These are phyloP conservation scores for Bombyx mandarina DNA, from an alignment of 1,140 invertebrate genomes.

Conservation along the genomic window DNA sequence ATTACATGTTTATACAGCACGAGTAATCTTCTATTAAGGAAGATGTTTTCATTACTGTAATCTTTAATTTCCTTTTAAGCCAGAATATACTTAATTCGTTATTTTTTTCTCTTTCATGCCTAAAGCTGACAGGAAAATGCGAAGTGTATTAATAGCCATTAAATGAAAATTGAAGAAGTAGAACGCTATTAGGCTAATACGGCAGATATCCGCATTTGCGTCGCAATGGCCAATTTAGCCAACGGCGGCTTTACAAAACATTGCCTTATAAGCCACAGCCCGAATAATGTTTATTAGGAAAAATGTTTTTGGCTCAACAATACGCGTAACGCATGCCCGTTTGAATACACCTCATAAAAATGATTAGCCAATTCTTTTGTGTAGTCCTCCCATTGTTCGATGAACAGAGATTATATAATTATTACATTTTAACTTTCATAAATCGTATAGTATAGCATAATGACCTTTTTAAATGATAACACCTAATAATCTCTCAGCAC, in stretches of 20 bases:
- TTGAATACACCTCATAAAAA: constrained; percentile 12
- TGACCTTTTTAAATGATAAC: too few species aligned
- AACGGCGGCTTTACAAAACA: constrained; percentile 49
- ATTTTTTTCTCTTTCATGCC: constrained; percentile 1
- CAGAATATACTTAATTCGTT: too few species aligned
- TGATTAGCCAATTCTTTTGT: neutral
- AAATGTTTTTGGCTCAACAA: constrained; percentile 35
- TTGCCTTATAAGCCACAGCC: constrained; percentile 35
- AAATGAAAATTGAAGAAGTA: constrained; percentile 46
- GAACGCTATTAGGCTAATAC: constrained; percentile 46
- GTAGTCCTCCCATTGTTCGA: too few species aligned
- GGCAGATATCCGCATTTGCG: constrained; percentile 41
- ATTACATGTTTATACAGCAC: too few species aligned
- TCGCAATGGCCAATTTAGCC: constrained; percentile 53
- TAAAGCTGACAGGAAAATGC: constrained; percentile 11
- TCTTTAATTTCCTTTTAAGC: too few species aligned
- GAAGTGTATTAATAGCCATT: constrained; percentile 24
- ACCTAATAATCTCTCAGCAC: too few species aligned
- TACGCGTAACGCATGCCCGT: constrained; percentile 20
- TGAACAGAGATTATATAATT: too few species aligned
- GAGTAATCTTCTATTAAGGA: too few species aligned
- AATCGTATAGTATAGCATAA: too few species aligned
- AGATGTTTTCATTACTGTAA: too few species aligned
- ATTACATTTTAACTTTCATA: too few species aligned
- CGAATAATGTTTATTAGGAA: constrained; percentile 53